Percentiles rank a stretch among this genome's conserved stretches.
These are phyloP conservation scores for Polyploca ridens DNA, from an alignment of 2,888 invertebrate genomes.

Conservation along the genomic window DNA sequence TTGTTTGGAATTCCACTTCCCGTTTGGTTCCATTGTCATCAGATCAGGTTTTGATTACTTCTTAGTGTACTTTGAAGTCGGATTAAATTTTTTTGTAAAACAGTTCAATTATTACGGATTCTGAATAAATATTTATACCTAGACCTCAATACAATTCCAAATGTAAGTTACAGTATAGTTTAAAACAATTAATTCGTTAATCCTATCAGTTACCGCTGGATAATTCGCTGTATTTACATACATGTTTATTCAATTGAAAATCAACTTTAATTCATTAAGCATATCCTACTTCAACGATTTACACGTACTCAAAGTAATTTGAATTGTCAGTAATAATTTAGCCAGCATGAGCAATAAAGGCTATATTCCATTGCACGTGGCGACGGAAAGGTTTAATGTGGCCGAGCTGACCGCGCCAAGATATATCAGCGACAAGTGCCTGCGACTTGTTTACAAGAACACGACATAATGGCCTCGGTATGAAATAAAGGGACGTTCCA, in stretches of 20 bases:
- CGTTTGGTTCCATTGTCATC: too few species aligned
- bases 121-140: too few species aligned
- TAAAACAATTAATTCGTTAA: too few species aligned
- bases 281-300: background rate
- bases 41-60: too few species aligned
- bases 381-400: slow-evolving; percentile 33
- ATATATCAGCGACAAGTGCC: slow-evolving; percentile 78
- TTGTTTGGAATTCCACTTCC: too few species aligned
- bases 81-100: too few species aligned
- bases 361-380: slow-evolving; percentile 18
- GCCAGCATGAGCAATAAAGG: slow-evolving; percentile 28
- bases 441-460: slow-evolving; percentile 80
- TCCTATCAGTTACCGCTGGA: too few species aligned
- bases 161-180: too few species aligned
- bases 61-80: too few species aligned
- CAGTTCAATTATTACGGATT: too few species aligned
- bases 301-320: slow-evolving; percentile 18
- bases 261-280: background rate
- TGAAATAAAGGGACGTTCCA: slow-evolving; percentile 59
- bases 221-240: slow-evolving; percentile 15
- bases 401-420: slow-evolving; percentile 69
- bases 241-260: background rate
- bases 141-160: too few species aligned
- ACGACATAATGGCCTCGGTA: slow-evolving; percentile 69
- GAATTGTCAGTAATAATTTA: slow-evolving; percentile 26